phyloP scores from a whole-genome alignment of 1,140 invertebrate genomes.

The fruit fly (Drosophila melanogaster) region Release_6_plus_ISO1_MT NT_033777.3:21591501-21592000 shows the following conservation, averaged over 20 bases:
- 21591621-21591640: too few species aligned
- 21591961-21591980: constrained; percentile 65
- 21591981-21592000: constrained; percentile 35
- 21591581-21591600: constrained; percentile 24
- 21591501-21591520: constrained; percentile 58
- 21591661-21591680: too few species aligned
- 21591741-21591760: neutral
- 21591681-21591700: neutral
- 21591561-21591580: constrained; percentile 23
- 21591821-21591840: constrained; percentile 8
- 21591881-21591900: constrained; percentile 26
- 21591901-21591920: constrained; percentile 60
- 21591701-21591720: neutral
- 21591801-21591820: constrained; percentile 2
- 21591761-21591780: neutral
- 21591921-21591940: constrained; percentile 80
- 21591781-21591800: neutral
- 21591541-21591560: constrained; percentile 34
- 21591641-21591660: too few species aligned
- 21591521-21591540: constrained; percentile 57
- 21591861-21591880: constrained; percentile 65
- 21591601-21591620: neutral
- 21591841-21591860: constrained; percentile 79
- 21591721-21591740: too few species aligned
- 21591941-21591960: constrained; percentile 79